Percentiles rank a stretch among this genome's conserved stretches.
phyloP scores from a whole-genome alignment of 2,797 vertebrate genomes.

The Hozukius guyotensis region DNA sequence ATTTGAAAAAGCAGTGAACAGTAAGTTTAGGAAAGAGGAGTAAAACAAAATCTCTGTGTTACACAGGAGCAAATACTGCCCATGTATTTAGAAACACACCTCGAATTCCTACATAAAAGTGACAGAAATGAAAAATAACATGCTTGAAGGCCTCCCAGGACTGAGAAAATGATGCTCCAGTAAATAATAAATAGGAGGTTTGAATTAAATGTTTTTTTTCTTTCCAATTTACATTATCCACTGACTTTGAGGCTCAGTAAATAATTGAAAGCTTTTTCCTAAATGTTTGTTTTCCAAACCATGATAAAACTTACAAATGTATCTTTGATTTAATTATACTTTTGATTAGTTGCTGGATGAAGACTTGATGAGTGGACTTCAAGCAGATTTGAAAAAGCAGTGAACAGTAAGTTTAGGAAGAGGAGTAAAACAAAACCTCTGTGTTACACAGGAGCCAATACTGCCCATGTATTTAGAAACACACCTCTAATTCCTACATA shows the following conservation, averaged over 20 bases:
- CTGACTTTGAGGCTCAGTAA: background rate
- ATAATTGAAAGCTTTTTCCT: background rate
- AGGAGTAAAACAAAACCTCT: background rate
- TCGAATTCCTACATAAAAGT: background rate
- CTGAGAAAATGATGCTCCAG: background rate
- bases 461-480: background rate
- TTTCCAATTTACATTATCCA: background rate
- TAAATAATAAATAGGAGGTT: background rate
- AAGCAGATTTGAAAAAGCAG: background rate
- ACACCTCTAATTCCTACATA: background rate
- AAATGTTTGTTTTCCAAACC: background rate
- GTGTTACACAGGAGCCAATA: background rate
- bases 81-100: background rate
- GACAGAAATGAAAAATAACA: background rate
- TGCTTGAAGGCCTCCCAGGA: background rate
- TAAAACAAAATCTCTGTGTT: background rate
- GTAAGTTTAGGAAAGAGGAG: background rate
- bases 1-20: background rate
- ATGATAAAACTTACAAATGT: background rate
- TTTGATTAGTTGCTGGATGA: conserved; percentile 15
- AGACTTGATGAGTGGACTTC: background rate
- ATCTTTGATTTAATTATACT: conserved; percentile 35
- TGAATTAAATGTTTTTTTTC: background rate
- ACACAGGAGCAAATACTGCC: background rate
- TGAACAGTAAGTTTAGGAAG: background rate